phyloP scores from a whole-genome alignment of 2,888 invertebrate species.

The Dioctria rufipes region DNA sequence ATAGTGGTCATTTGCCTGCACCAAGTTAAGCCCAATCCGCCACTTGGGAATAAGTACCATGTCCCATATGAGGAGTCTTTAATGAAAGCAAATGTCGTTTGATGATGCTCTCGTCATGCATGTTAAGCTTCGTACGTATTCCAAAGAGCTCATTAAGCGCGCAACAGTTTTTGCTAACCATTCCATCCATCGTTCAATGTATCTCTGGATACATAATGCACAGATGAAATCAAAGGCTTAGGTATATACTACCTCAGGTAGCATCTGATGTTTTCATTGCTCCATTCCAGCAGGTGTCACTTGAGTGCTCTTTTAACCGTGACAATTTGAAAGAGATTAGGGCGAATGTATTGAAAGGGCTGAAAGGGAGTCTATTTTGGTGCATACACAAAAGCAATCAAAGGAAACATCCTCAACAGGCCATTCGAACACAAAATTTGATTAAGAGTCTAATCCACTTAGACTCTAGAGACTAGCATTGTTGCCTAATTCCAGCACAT shows the following conservation, averaged over 20 bases:
- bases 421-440: constrained; percentile 53
- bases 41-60: neutral
- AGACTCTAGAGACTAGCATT: constrained; percentile 51
- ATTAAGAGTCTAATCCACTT: constrained; percentile 58
- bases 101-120: constrained; percentile 38
- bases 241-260: neutral
- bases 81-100: constrained; percentile 47
- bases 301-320: constrained; percentile 59
- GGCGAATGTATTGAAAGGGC: constrained; percentile 56
- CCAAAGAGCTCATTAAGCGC: constrained; percentile 43
- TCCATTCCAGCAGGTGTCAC: constrained; percentile 57
- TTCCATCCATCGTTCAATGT: neutral
- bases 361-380: constrained; percentile 52
- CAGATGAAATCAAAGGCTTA: constrained; percentile 27
- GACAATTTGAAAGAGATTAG: constrained; percentile 57
- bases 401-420: constrained; percentile 51
- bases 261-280: constrained; percentile 46
- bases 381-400: constrained; percentile 40
- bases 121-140: constrained; percentile 21
- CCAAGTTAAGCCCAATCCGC: neutral
- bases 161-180: constrained; percentile 40
- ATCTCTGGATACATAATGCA: neutral
- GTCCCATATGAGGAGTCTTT: neutral
- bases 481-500: constrained; percentile 57
- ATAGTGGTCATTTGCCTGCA: constrained; percentile 25